Conservation (phyloP, 2,888 invertebrate genomes). For the Agapostemon virescens region DNA sequence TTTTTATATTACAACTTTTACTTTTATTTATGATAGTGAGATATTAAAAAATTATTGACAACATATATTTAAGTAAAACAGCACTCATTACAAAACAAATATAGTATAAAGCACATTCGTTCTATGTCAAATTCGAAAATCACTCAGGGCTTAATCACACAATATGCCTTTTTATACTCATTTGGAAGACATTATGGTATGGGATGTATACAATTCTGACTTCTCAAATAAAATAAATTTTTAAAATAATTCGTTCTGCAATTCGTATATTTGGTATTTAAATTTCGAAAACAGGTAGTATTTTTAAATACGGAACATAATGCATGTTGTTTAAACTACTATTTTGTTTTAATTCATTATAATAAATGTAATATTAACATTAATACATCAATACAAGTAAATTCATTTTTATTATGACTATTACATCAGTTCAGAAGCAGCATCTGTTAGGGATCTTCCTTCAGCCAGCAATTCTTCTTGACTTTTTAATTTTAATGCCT, state of each 20-base stretch:
- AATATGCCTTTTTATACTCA: conserved; percentile 56
- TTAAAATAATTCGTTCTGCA: background rate
- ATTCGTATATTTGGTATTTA: background rate
- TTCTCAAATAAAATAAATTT: conserved; percentile 42
- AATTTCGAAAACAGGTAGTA: no score
- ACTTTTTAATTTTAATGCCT: conserved; percentile 76
- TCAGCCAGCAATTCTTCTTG: conserved; percentile 81
- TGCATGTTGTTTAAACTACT: background rate
- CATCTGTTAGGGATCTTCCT: conserved; percentile 72
- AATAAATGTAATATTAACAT: background rate
- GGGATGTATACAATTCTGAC: conserved; percentile 33
- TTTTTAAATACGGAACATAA: background rate
- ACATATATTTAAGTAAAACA: conserved; percentile 9
- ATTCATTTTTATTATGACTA: background rate
- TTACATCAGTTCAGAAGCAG: background rate
- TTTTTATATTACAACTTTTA: conserved; percentile 23
- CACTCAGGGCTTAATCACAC: conserved; percentile 56
- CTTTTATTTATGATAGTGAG: conserved; percentile 5
- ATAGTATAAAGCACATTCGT: conserved; percentile 26
- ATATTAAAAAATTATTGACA: conserved; percentile 8
- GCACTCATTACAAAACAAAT: conserved; percentile 16
- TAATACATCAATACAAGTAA: background rate
- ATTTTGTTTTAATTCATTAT: conserved; percentile 17
- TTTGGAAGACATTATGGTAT: conserved; percentile 23
- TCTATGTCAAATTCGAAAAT: conserved; percentile 41